Conservation (phyloP, 2,888 invertebrate species). For the Galerucella calmariensis region DNA sequence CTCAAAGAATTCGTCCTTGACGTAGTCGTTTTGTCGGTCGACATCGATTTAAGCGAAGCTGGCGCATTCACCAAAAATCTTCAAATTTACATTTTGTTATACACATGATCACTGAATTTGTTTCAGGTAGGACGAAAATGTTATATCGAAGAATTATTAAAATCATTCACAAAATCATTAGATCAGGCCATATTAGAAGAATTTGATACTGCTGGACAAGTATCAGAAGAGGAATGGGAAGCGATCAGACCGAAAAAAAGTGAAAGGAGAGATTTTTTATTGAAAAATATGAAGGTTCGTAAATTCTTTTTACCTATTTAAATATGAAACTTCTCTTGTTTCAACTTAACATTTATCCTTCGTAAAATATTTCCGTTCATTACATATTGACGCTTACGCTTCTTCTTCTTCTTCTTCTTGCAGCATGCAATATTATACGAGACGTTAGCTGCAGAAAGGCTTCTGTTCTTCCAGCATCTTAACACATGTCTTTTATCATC, state of each 20-base stretch:
- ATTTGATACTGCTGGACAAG: constrained; percentile 76
- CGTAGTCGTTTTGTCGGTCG: too few species aligned
- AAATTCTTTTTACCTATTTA: background rate
- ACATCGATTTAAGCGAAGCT: too few species aligned
- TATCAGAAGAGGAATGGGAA: constrained; percentile 89
- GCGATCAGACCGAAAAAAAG: constrained; percentile 77
- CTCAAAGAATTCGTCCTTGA: background rate
- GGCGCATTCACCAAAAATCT: too few species aligned
- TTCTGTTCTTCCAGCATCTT: too few species aligned
- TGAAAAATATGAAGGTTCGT: constrained; percentile 75
- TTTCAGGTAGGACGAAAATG: constrained; percentile 74
- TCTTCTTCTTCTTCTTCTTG: too few species aligned
- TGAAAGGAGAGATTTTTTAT: constrained; percentile 73
- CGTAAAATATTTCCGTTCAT: too few species aligned
- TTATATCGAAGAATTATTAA: constrained; percentile 75
- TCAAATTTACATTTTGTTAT: background rate
- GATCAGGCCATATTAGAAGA: constrained; percentile 78
- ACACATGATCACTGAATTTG: background rate
- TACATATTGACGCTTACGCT: too few species aligned
- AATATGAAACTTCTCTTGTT: too few species aligned
- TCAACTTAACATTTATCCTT: too few species aligned
- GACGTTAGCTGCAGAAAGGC: too few species aligned
- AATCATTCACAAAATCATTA: constrained; percentile 75
- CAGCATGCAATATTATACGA: too few species aligned
- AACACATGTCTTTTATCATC: too few species aligned